Evolutionary conservation across 2,113 vertebrate species (phyloP).

Genomic region (Anguilla japonica): DNA sequence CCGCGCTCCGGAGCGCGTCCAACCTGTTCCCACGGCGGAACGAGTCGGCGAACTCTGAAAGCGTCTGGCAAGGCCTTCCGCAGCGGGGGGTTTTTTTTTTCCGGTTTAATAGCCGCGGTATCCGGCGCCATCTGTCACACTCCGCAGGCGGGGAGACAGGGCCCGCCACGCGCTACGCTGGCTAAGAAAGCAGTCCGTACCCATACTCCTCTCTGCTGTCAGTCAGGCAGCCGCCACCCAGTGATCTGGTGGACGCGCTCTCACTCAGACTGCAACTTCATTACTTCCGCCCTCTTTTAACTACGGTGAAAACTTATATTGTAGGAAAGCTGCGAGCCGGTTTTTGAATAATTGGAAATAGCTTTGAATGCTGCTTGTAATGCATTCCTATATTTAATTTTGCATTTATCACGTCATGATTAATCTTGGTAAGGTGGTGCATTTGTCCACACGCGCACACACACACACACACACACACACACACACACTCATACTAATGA

Average conservation of each 20-base stretch:
- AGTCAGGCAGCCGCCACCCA: neutral
- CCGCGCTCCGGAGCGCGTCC: neutral
- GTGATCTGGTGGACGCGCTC: neutral
- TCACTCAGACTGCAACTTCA: neutral
- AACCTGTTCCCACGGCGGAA: constrained; percentile 21
- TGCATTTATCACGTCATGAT: too few relatives aligned
- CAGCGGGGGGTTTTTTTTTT: constrained; percentile 42
- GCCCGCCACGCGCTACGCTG: constrained; percentile 31
- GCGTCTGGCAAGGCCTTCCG: constrained; percentile 38
- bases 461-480: too few relatives aligned
- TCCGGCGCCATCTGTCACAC: constrained; percentile 58
- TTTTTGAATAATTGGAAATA: neutral
- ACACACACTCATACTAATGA: too few relatives aligned
- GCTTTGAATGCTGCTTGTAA: neutral
- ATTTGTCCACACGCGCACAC: too few relatives aligned
- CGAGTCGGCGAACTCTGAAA: constrained; percentile 46
- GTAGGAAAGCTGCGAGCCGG: neutral
- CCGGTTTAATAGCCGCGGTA: constrained; percentile 56
- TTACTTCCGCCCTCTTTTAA: neutral
- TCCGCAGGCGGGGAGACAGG: constrained; percentile 32
- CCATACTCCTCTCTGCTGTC: constrained; percentile 22
- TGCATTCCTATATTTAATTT: neutral
- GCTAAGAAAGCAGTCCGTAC: constrained; percentile 48
- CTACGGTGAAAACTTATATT: neutral
- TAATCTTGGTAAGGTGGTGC: too few relatives aligned